Percentiles rank a stretch among this genome's conserved stretches.
phyloP scores from a whole-genome alignment of 2,888 invertebrate species.

The Actias luna region DNA sequence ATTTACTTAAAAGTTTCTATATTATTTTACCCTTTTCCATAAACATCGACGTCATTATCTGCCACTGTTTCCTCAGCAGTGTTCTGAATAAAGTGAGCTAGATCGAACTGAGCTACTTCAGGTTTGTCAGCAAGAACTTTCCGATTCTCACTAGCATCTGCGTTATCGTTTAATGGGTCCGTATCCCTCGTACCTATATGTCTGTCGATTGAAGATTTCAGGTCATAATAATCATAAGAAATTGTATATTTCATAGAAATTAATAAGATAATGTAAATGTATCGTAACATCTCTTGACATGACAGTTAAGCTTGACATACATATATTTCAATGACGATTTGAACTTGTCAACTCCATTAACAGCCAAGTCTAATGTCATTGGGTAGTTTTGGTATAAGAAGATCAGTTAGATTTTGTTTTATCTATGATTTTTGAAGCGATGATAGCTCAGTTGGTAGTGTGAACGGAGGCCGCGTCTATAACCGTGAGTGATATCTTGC shows the following conservation, averaged over 20 bases:
- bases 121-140: conserved; percentile 29
- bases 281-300: conserved; percentile 40
- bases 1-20: not conserved
- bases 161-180: not conserved
- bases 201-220: not conserved
- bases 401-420: too few relatives aligned
- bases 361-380: not conserved
- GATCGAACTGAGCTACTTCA: conserved; percentile 48
- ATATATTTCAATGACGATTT: too few relatives aligned
- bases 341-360: not conserved
- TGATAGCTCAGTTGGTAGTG: too few relatives aligned
- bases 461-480: too few relatives aligned
- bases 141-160: conserved; percentile 1
- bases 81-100: conserved; percentile 52
- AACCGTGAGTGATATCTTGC: too few relatives aligned
- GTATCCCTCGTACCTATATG: not conserved
- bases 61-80: conserved; percentile 33
- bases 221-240: conserved; percentile 38
- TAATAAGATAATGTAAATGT: conserved; percentile 32
- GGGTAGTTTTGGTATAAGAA: not conserved
- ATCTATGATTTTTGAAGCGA: too few relatives aligned
- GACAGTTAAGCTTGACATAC: not conserved
- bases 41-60: not conserved
- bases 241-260: conserved; percentile 37
- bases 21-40: not conserved